Evolutionary conservation across 2,888 invertebrate genomes (phyloP).

Genomic region (Philopedon plagiatum): DNA sequence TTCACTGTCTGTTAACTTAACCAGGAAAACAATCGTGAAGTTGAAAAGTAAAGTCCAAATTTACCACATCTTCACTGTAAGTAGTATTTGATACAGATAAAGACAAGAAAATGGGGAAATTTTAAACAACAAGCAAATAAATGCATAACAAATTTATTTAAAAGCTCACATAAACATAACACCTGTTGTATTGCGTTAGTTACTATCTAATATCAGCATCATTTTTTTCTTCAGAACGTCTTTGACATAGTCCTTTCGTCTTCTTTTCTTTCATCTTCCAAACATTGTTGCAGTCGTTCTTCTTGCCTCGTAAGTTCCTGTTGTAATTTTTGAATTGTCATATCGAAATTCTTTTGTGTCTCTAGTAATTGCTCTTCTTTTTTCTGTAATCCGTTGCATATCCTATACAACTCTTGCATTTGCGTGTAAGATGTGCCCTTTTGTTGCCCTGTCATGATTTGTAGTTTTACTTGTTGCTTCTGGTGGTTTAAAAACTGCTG

Average conservation of each 20-base stretch:
- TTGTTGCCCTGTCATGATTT: neutral
- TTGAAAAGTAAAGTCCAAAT: too few relatives aligned
- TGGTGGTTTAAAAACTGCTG: slow-evolving; percentile 5
- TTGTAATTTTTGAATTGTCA: neutral
- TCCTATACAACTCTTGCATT: neutral
- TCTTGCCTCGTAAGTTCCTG: neutral
- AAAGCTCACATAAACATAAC: too few relatives aligned
- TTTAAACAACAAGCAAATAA: too few relatives aligned
- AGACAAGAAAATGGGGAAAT: too few relatives aligned
- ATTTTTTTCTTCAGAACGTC: neutral
- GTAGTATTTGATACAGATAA: too few relatives aligned
- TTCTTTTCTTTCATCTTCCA: neutral
- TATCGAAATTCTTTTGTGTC: neutral
- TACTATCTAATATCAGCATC: too few relatives aligned
- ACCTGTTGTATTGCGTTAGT: too few relatives aligned
- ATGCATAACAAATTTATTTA: too few relatives aligned
- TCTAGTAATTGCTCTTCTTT: neutral
- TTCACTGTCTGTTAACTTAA: too few relatives aligned
- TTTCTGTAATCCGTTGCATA: neutral
- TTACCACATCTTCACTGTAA: too few relatives aligned
- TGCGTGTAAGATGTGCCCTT: neutral
- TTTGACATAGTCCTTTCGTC: neutral
- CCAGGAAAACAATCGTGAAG: too few relatives aligned
- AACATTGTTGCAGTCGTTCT: neutral
- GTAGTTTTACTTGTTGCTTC: slow-evolving; percentile 20